Conservation (phyloP, 1,140 invertebrate species). For the Onthophagus taurus region DNA sequence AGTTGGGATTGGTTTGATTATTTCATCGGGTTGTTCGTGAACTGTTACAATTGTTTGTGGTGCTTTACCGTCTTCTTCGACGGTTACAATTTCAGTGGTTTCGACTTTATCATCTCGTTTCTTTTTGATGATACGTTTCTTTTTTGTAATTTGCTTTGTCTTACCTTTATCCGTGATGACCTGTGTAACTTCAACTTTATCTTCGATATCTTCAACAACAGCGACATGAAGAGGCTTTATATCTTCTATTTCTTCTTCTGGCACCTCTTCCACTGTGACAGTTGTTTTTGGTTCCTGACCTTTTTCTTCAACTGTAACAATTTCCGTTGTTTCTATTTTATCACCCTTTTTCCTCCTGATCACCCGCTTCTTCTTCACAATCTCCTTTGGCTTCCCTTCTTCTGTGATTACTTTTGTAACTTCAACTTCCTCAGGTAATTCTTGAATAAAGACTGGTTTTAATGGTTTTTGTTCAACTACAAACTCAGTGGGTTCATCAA, state of each 20-base stretch:
- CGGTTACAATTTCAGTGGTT: slow-evolving; percentile 35
- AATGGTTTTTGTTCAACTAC: slow-evolving; percentile 13
- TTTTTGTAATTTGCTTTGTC: slow-evolving; percentile 6
- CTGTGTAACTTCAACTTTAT: slow-evolving; percentile 15
- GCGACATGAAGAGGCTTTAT: slow-evolving; percentile 3
- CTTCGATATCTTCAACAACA: slow-evolving; percentile 13
- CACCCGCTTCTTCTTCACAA: slow-evolving; percentile 26
- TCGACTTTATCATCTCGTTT: slow-evolving; percentile 22
- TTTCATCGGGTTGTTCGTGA: slow-evolving; percentile 18
- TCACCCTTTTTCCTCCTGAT: slow-evolving; percentile 31
- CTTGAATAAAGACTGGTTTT: slow-evolving; percentile 20
- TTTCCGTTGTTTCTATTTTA: slow-evolving; percentile 30
- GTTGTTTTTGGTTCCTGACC: slow-evolving; percentile 31
- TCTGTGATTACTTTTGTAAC: slow-evolving; percentile 29
- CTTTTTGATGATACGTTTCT: slow-evolving; percentile 18
- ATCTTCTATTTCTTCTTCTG: slow-evolving; percentile 17
- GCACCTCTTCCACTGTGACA: slow-evolving; percentile 37
- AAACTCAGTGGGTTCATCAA: no score
- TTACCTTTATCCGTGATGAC: slow-evolving; percentile 21
- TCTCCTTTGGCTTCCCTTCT: slow-evolving; percentile 28
- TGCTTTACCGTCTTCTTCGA: slow-evolving; percentile 38
- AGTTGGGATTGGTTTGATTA: slow-evolving; percentile 25
- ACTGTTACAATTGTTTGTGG: slow-evolving; percentile 32
- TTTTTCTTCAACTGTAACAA: slow-evolving; percentile 32
- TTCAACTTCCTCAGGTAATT: slow-evolving; percentile 36